These are phyloP conservation scores for Antigone vipio DNA, from an alignment of 2,113 vertebrate genomes.

Conservation along the genomic window DNA sequence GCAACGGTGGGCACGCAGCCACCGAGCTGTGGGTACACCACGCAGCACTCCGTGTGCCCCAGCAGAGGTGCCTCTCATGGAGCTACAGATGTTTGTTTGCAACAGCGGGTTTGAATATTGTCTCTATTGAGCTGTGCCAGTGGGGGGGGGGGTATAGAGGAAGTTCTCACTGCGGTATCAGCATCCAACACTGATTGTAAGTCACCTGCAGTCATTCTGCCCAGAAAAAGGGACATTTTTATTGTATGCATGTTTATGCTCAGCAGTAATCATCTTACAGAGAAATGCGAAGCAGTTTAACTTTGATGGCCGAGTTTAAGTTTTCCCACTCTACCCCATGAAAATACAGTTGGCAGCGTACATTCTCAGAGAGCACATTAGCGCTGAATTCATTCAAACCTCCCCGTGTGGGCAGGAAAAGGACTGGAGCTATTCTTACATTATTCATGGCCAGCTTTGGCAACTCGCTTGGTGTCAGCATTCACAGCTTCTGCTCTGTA, in stretches of 20 bases:
- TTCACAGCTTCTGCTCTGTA: conserved; percentile 14
- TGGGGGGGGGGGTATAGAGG: neutral
- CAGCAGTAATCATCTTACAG: neutral
- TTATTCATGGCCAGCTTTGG: conserved; percentile 43
- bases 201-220: neutral
- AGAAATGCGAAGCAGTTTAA: neutral
- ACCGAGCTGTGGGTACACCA: fast-evolving
- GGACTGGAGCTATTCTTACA: conserved; percentile 5
- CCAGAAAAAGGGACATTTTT: neutral
- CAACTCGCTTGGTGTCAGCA: conserved; percentile 10
- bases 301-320: conserved; percentile 38
- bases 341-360: conserved; percentile 17
- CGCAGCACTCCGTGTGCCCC: fast-evolving
- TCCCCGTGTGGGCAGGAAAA: neutral
- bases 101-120: neutral
- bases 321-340: conserved; percentile 24
- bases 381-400: conserved; percentile 36
- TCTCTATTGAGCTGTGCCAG: neutral
- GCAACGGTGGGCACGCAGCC: fast-evolving
- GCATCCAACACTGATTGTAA: neutral
- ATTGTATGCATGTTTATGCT: neutral
- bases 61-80: neutral
- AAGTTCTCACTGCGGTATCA: neutral
- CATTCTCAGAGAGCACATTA: neutral
- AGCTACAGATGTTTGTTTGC: neutral